These are phyloP conservation scores for Pelodiscus sinensis DNA, from an alignment of 2,113 vertebrate species.

Conservation along the genomic window DNA sequence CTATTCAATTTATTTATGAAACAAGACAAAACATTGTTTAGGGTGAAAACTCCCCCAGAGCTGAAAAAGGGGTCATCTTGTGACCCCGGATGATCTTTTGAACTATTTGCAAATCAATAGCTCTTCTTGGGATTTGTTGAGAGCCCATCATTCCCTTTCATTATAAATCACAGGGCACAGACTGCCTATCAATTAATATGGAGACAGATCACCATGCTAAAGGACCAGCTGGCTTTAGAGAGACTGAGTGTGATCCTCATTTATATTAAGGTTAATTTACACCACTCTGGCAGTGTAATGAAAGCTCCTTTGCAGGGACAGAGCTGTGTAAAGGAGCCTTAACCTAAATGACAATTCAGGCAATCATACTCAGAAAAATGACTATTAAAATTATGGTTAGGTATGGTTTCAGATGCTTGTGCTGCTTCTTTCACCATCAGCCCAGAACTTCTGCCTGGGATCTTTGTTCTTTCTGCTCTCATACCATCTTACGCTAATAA, in stretches of 20 bases:
- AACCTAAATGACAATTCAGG: not conserved
- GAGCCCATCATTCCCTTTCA: constrained; percentile 59
- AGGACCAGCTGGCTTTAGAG: constrained; percentile 57
- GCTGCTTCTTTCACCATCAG: not conserved
- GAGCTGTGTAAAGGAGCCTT: not conserved
- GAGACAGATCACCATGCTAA: constrained; percentile 58
- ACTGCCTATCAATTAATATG: constrained; percentile 47
- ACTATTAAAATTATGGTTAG: not conserved
- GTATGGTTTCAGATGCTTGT: not conserved
- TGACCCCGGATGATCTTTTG: constrained; percentile 74
- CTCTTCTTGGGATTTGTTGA: constrained; percentile 58
- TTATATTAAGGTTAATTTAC: not conserved
- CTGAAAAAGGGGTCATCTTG: constrained; percentile 70
- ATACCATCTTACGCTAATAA: not conserved
- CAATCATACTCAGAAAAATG: not conserved
- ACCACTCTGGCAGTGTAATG: not conserved
- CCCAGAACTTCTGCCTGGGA: not conserved
- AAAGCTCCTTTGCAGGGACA: not conserved
- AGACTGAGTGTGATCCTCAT: not conserved
- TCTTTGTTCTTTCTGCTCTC: not conserved
- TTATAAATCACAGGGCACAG: constrained; percentile 56
- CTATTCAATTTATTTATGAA: constrained; percentile 76
- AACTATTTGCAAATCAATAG: constrained; percentile 78
- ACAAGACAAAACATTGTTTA: constrained; percentile 73
- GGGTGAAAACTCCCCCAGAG: constrained; percentile 73